phyloP scores from a whole-genome alignment of 2,888 invertebrate species.

The Drosophila bunnanda region DNA sequence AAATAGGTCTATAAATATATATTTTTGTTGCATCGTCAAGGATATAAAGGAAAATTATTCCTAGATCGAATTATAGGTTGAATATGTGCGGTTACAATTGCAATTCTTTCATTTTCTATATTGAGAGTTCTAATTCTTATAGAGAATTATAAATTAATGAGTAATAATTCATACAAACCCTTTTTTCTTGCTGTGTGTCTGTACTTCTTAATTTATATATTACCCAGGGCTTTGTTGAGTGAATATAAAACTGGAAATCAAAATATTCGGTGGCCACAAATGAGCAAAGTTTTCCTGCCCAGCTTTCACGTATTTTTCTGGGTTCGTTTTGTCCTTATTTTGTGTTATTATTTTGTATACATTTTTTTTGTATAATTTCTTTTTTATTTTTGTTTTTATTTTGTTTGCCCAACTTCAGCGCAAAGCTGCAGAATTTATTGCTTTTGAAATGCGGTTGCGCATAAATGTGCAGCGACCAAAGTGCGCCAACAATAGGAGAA shows the following conservation, averaged over 20 bases:
- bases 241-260: conserved; percentile 52
- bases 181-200: conserved; percentile 26
- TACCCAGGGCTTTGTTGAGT: conserved; percentile 23
- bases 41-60: background rate
- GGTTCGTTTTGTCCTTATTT: conserved; percentile 21
- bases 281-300: conserved; percentile 71
- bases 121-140: too few relatives aligned
- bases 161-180: too few relatives aligned
- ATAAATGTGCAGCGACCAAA: conserved; percentile 65
- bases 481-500: conserved; percentile 44
- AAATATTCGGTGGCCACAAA: conserved; percentile 66
- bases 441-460: conserved; percentile 75
- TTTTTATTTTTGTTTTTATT: conserved; percentile 12
- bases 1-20: background rate
- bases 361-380: conserved; percentile 1
- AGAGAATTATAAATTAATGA: too few relatives aligned
- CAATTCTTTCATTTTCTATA: too few relatives aligned
- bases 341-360: conserved; percentile 2
- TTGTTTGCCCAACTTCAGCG: conserved; percentile 47
- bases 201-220: conserved; percentile 42
- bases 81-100: too few relatives aligned
- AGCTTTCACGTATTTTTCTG: conserved; percentile 25
- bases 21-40: background rate
- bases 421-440: conserved; percentile 76
- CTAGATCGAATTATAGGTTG: too few relatives aligned